Base-by-base conservation (phyloP, 2,113 vertebrate genomes). In the Corydoras sp. region DNA sequence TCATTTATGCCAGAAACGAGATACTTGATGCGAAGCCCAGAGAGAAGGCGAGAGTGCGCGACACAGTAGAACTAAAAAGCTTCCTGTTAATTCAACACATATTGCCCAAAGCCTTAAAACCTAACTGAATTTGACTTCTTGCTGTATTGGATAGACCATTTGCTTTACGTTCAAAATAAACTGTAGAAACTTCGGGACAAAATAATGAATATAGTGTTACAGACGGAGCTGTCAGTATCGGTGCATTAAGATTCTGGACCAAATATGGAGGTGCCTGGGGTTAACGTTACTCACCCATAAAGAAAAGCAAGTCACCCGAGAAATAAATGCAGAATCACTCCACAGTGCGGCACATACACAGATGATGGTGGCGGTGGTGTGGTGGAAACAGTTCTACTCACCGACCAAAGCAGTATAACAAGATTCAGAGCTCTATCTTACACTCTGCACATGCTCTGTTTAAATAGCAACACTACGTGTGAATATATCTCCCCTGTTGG, bases 61-160 rank as follows among this genome's bases (percentile, higher is more conserved):
- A 78, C 71, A 75, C 60, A 59, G 59, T 75, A 78, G 72, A 75
- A 71, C 56, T 51, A 71, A 78, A 78, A 72, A 75, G 69, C 72
- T 65, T 78, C 65, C 64, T 75, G 64, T 68, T 78, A 78, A 78
- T 78, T 75, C 60, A 55, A 63, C 58, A 29, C 77, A 78, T 60
- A 74, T 78, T 78, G 72, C 64, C 24, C 30, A 8, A 35, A 78
- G 71, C 54, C 64, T 14, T 61, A 18, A 60, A 68, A 68, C 59
- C 59, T 78, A 75, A 78, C 59, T 78, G 73, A 75, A 75, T 78
- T 72, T 75, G 77, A 78, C 77, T 74, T 78, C 68, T 60, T 49
- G 18, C 65, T 65, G 54, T 53, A 74, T 62, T 74, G 24, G 68
- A 53, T 55, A 64, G 68, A 63, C 63, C 49, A 64, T 64, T 60